phyloP scores from a whole-genome alignment of 2,888 invertebrate species.

The Cryptophagus acutangulus region DNA sequence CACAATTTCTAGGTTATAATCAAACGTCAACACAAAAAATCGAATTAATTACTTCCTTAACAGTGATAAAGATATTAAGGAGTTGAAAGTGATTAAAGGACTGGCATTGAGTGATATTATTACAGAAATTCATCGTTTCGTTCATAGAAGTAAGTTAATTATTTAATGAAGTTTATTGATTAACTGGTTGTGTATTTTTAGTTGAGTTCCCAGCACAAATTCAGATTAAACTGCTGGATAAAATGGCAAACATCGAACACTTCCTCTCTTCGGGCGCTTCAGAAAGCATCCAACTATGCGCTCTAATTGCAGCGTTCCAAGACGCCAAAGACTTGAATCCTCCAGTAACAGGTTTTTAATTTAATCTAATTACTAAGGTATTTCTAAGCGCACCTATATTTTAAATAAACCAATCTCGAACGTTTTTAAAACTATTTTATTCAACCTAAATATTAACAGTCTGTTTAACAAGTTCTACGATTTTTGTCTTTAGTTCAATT shows the following conservation, averaged over 20 bases:
- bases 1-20: no score
- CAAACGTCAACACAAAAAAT: no score
- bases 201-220: constrained; percentile 83
- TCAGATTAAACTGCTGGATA: constrained; percentile 71
- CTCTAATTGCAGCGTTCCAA: constrained; percentile 85
- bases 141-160: constrained; percentile 76
- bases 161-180: constrained; percentile 1
- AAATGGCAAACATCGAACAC: constrained; percentile 87
- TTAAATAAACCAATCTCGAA: no score
- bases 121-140: constrained; percentile 78
- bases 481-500: no score
- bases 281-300: constrained; percentile 85
- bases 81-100: constrained; percentile 83
- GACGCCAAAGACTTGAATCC: constrained; percentile 59
- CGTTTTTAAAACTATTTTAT: no score
- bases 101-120: constrained; percentile 90
- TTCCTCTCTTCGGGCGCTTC: constrained; percentile 79
- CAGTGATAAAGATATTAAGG: constrained; percentile 61
- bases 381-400: no score
- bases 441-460: no score
- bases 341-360: constrained; percentile 17
- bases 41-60: constrained; percentile 14
- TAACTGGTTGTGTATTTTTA: constrained; percentile 47
- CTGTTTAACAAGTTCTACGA: no score
- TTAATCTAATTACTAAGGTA: background rate